Percentiles rank a stretch among this genome's conserved stretches.
phyloP scores from a whole-genome alignment of 2,797 vertebrate species.

The Sebastolobus alascanus region DNA sequence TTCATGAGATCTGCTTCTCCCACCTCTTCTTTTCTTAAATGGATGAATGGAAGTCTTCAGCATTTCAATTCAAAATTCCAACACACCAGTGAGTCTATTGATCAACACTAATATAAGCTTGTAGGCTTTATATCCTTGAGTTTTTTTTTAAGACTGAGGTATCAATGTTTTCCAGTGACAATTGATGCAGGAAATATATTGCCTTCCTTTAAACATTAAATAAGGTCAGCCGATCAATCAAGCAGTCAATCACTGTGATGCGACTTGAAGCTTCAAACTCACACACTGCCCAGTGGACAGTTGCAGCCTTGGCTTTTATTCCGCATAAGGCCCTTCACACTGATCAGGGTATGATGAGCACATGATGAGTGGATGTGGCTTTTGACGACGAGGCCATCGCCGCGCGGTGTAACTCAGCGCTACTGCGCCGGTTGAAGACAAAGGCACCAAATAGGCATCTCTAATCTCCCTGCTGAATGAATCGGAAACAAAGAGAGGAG shows the following conservation, averaged over 20 bases:
- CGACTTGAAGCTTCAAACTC: conserved; percentile 23
- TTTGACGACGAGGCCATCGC: conserved; percentile 49
- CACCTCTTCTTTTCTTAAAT: conserved; percentile 21
- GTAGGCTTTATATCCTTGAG: conserved; percentile 25
- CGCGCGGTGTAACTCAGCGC: conserved; percentile 58
- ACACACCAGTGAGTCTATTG: not conserved
- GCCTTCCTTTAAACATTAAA: conserved; percentile 26
- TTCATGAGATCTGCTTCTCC: conserved; percentile 12
- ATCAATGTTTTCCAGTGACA: not conserved
- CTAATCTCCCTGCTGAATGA: conserved; percentile 88
- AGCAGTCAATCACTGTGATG: not conserved
- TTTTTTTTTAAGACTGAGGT: not conserved
- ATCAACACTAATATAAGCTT: conserved; percentile 12
- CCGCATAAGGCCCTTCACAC: conserved; percentile 34
- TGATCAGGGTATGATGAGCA: conserved; percentile 48
- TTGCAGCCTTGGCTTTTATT: conserved; percentile 28
- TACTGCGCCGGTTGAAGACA: conserved; percentile 76
- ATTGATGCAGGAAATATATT: not conserved
- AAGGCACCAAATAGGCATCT: conserved; percentile 85
- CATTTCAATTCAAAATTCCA: not conserved
- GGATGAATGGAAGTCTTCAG: conserved; percentile 17
- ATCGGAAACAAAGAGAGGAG: conserved; percentile 83
- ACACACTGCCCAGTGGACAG: conserved; percentile 11
- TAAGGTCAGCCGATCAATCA: conserved; percentile 48
- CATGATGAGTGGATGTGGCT: conserved; percentile 45